phyloP scores from a whole-genome alignment of 2,113 vertebrate species.

The Chiloscyllium plagiosum region DNA sequence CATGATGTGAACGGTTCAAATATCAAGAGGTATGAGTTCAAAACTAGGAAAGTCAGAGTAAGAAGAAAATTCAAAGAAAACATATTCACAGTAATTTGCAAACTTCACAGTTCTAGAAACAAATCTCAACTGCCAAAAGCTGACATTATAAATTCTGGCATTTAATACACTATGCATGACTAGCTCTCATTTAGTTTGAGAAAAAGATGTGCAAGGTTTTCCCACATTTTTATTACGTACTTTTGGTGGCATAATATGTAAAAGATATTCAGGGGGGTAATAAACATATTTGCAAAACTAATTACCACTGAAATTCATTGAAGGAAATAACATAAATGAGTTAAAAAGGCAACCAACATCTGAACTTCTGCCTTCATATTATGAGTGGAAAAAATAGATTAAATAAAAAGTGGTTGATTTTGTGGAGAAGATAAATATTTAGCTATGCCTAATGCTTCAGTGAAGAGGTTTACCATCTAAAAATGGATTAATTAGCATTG shows the following conservation, averaged over 20 bases:
- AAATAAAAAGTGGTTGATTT: not conserved
- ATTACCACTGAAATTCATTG: not conserved
- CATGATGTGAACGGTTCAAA: not conserved
- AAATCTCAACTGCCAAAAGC: not conserved
- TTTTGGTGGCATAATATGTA: not conserved
- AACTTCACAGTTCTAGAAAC: not conserved
- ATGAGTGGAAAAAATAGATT: not conserved
- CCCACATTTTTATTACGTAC: not conserved
- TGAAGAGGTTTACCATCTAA: not conserved
- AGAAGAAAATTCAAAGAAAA: not conserved
- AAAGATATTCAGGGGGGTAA: not conserved
- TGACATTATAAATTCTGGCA: not conserved
- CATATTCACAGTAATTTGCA: not conserved
- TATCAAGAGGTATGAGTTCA: not conserved
- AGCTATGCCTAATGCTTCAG: not conserved
- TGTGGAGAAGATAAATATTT: not conserved
- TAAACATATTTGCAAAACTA: not conserved
- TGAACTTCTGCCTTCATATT: not conserved
- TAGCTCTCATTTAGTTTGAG: not conserved
- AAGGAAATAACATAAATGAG: not conserved
- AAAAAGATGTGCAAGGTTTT: not conserved
- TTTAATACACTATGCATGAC: not conserved
- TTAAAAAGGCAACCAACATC: not conserved
- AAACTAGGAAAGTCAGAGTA: not conserved
- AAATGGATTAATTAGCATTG: constrained; percentile 5